phyloP scores from a whole-genome alignment of 2,888 invertebrate genomes.

The Cosmia pyralina region DNA sequence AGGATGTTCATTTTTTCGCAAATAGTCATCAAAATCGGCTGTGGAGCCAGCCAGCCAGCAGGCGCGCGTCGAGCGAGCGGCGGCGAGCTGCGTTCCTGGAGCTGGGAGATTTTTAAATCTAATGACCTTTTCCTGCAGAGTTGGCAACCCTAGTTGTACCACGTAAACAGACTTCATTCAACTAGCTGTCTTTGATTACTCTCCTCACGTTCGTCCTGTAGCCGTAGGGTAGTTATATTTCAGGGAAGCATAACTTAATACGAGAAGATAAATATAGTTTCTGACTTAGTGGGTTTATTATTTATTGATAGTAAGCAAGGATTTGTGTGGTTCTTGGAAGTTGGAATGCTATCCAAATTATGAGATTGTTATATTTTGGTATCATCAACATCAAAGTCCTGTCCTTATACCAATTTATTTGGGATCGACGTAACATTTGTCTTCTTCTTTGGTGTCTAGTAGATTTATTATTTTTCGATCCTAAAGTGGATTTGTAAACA shows the following conservation, averaged over 20 bases:
- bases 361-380: neutral
- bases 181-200: slow-evolving; percentile 6
- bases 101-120: no score
- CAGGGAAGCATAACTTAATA: slow-evolving; percentile 31
- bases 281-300: slow-evolving; percentile 7
- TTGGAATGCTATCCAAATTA: neutral
- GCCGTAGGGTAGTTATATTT: slow-evolving; percentile 18
- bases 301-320: neutral
- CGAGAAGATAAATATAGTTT: slow-evolving; percentile 33
- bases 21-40: no score
- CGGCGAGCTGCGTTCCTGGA: no score
- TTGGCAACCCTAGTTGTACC: neutral
- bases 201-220: slow-evolving; percentile 41
- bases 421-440: neutral
- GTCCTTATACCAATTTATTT: neutral
- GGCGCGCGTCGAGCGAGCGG: no score
- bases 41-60: no score
- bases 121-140: no score
- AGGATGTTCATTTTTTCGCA: no score
- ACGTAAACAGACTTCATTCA: slow-evolving; percentile 30
- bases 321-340: neutral
- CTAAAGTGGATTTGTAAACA: neutral
- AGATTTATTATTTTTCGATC: neutral
- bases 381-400: neutral
- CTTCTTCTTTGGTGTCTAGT: neutral